A percentile compares a stretch with the other conserved stretches of the same genome.
phyloP scores from a whole-genome alignment of 2,113 vertebrate species.

The Perognathus longimembris region DNA sequence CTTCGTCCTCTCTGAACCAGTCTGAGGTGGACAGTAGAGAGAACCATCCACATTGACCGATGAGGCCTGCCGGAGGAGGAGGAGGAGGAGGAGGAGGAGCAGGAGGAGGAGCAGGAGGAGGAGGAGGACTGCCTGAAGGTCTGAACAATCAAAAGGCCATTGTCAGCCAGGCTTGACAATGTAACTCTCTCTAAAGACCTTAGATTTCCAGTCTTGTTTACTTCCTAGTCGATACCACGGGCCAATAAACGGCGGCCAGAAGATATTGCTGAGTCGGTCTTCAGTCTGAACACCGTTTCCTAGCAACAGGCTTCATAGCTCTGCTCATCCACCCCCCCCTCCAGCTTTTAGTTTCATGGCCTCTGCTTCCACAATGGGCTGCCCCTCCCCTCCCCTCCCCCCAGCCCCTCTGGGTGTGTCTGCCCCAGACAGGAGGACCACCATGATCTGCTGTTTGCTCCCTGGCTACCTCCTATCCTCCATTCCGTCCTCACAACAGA shows the following conservation, averaged over 20 bases:
- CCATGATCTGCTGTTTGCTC: background rate
- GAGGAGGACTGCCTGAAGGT: background rate
- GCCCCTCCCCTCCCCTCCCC: too few species aligned
- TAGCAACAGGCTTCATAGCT: constrained; percentile 57
- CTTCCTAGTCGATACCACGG: constrained; percentile 58
- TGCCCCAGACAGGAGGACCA: background rate
- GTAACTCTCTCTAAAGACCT: constrained; percentile 57
- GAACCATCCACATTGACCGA: background rate
- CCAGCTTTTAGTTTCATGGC: background rate
- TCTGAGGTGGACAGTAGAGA: background rate
- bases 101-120: background rate
- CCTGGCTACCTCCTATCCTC: background rate
- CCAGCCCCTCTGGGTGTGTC: background rate
- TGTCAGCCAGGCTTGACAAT: constrained; percentile 22
- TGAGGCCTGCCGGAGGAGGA: background rate
- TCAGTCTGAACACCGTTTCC: constrained; percentile 44
- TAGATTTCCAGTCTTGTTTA: constrained; percentile 57
- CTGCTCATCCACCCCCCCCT: background rate
- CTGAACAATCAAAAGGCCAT: background rate
- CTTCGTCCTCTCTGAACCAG: background rate
- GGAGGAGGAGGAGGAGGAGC: background rate
- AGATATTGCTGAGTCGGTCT: constrained; percentile 71
- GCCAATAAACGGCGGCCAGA: constrained; percentile 41
- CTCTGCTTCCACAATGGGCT: background rate
- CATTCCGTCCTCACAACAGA: background rate